These are phyloP conservation scores for Gisinianus flammeolus DNA, from an alignment of 2,888 invertebrate genomes.

Conservation along the genomic window DNA sequence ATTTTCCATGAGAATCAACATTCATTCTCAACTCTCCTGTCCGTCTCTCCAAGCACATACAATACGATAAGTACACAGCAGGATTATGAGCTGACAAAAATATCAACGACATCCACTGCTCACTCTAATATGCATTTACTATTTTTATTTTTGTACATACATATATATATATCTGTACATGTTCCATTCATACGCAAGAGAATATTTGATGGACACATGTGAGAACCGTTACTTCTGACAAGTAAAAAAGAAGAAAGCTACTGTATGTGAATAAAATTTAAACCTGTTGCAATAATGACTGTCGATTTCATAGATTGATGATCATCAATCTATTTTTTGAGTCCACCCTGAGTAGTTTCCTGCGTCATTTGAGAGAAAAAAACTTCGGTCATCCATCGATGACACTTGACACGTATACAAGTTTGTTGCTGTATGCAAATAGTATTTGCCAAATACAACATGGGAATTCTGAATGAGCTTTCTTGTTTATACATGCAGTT, in stretches of 20 bases:
- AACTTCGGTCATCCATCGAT: not conserved
- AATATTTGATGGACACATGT: not conserved
- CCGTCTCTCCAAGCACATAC: not conserved
- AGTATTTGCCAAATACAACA: no score
- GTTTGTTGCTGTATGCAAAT: no score
- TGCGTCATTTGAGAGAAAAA: slow-evolving; percentile 9
- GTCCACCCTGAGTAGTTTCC: not conserved
- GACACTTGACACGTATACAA: not conserved
- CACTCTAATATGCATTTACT: no score
- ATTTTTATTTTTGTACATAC: not conserved
- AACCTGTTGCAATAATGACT: slow-evolving; percentile 2
- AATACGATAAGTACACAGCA: not conserved
- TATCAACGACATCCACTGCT: not conserved
- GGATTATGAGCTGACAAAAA: slow-evolving; percentile 14
- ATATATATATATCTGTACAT: not conserved
- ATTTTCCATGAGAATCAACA: no score
- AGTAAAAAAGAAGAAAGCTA: slow-evolving; percentile 14
- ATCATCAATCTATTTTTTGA: slow-evolving; percentile 11
- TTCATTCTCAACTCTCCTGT: no score
- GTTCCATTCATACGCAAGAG: not conserved
- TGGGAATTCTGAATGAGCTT: no score
- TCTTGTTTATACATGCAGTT: no score
- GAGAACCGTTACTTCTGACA: not conserved
- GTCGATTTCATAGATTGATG: slow-evolving; percentile 8
- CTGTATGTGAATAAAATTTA: slow-evolving; percentile 9